Evolutionary conservation across 2,888 invertebrate genomes (phyloP).

Genomic region (Amaurobius ferox): DNA sequence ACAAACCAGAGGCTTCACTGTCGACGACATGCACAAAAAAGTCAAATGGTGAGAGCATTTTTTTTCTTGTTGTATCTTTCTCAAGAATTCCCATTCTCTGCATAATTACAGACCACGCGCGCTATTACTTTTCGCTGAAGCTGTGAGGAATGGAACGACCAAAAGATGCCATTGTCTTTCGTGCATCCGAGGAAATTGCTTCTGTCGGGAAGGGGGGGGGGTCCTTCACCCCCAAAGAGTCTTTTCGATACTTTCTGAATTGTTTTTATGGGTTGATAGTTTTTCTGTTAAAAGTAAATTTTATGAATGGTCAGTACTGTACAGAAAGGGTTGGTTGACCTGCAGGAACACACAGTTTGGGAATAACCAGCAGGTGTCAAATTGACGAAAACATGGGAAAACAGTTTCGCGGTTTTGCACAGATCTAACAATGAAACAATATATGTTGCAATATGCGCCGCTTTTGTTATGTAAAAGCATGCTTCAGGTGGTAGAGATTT

Average conservation of each 20-base stretch:
- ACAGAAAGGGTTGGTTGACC: not conserved
- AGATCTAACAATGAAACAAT: no score
- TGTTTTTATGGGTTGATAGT: not conserved
- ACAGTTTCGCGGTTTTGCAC: not conserved
- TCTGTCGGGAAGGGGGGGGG: not conserved
- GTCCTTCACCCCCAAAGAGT: not conserved
- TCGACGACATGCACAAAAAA: conserved; percentile 29
- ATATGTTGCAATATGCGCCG: no score
- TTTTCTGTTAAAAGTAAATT: not conserved
- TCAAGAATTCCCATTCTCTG: conserved; percentile 47
- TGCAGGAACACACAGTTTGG: not conserved
- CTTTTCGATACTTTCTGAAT: not conserved
- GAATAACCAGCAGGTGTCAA: no score
- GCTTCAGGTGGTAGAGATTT: no score
- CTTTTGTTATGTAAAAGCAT: no score
- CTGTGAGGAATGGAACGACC: conserved; percentile 6
- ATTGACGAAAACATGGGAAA: not conserved
- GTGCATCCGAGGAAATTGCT: not conserved
- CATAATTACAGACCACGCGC: conserved; percentile 59
- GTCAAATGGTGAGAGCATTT: conserved; percentile 12
- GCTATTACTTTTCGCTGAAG: conserved; percentile 40
- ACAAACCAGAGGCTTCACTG: conserved; percentile 34
- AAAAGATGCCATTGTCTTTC: conserved; percentile 7
- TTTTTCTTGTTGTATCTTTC: conserved; percentile 26
- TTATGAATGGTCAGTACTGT: not conserved